These are phyloP conservation scores for Calameuta pallipes DNA, from an alignment of 2,888 invertebrate genomes.

Conservation along the genomic window DNA sequence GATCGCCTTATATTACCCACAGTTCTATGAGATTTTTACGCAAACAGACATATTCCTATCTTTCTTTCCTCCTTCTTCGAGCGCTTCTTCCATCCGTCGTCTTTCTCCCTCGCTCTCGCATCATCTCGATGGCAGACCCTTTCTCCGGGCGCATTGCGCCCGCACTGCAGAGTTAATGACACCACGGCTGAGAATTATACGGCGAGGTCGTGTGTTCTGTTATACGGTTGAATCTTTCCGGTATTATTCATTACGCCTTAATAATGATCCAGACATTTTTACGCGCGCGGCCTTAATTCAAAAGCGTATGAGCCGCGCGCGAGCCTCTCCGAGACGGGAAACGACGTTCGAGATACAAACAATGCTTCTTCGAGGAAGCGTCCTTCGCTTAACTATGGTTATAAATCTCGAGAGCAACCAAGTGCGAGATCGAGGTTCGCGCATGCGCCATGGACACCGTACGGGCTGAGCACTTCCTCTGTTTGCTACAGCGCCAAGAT, in stretches of 20 bases:
- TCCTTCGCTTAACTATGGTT: not conserved
- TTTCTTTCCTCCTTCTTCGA: conserved; percentile 27
- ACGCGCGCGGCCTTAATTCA: not conserved
- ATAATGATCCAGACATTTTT: conserved; percentile 42
- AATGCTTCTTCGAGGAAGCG: not conserved
- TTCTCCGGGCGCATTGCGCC: conserved; percentile 16
- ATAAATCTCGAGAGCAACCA: not conserved
- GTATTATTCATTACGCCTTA: conserved; percentile 53
- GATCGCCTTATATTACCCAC: not conserved
- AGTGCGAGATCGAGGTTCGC: not conserved
- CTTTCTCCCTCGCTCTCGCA: not conserved
- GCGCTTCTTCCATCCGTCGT: conserved; percentile 17
- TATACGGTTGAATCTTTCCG: conserved; percentile 50
- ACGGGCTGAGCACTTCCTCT: not conserved
- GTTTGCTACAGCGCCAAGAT: not conserved
- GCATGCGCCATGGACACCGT: not conserved
- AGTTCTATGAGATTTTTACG: not conserved
- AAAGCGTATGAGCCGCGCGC: not conserved
- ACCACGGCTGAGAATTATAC: conserved; percentile 50
- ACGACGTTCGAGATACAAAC: not conserved
- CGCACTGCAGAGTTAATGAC: conserved; percentile 44
- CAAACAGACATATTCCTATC: not conserved
- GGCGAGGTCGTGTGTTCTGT: conserved; percentile 43
- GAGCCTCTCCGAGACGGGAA: not conserved
- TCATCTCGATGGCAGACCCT: not conserved